Evolutionary conservation across 2,113 vertebrate genomes (phyloP).

Genomic region (Calyptomena viridis): DNA sequence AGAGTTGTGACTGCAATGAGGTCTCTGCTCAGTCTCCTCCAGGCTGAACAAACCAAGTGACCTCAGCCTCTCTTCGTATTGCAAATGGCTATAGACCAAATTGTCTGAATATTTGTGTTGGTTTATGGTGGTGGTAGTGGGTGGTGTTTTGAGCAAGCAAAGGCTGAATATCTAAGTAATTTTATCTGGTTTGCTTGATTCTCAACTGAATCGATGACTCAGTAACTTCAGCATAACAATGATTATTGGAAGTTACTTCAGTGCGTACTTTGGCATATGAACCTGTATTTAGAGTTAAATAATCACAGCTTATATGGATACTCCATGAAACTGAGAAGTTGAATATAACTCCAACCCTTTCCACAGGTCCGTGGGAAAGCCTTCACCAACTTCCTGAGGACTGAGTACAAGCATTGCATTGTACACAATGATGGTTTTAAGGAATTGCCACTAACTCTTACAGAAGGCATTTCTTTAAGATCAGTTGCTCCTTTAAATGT

Average conservation of each 20-base stretch:
- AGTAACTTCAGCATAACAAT: neutral
- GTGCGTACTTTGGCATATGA: neutral
- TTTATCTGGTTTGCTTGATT: neutral
- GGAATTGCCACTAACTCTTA: neutral
- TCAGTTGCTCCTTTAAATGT: neutral
- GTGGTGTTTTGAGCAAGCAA: neutral
- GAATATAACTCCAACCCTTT: neutral
- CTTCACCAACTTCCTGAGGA: neutral
- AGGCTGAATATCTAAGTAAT: neutral
- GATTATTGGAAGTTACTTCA: neutral
- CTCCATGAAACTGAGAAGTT: neutral
- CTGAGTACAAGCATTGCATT: neutral
- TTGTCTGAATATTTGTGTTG: neutral
- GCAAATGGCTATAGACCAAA: neutral
- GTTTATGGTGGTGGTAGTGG: neutral
- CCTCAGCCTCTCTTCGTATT: neutral
- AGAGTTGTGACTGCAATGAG: neutral
- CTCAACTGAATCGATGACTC: neutral
- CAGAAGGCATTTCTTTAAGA: neutral
- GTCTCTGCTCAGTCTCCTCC: neutral
- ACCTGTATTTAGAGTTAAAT: neutral
- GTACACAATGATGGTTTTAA: neutral
- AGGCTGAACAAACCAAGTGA: neutral
- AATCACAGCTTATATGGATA: neutral
- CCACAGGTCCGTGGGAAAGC: neutral